These are phyloP conservation scores for Herminia tarsipennalis DNA, from an alignment of 2,888 invertebrate genomes.

Conservation along the genomic window DNA sequence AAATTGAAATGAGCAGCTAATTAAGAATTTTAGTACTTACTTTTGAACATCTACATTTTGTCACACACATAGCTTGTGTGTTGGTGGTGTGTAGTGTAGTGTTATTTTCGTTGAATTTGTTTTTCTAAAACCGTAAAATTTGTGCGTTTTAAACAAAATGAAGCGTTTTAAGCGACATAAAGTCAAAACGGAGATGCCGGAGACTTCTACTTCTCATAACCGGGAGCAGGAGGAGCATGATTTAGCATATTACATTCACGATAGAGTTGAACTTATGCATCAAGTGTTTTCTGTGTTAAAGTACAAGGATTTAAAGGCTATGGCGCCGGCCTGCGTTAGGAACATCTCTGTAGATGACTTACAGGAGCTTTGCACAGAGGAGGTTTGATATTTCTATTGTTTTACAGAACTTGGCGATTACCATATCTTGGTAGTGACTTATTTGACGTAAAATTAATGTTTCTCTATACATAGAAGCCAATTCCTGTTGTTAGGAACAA, in stretches of 20 bases:
- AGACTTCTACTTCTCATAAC: constrained; percentile 50
- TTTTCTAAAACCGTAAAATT: too few species aligned
- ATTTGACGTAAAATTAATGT: too few species aligned
- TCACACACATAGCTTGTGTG: neutral
- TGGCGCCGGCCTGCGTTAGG: constrained; percentile 83
- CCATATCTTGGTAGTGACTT: too few species aligned
- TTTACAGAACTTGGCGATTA: too few species aligned
- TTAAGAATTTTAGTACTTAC: neutral
- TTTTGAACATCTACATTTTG: neutral
- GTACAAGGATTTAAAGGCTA: constrained; percentile 82
- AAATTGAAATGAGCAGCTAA: neutral
- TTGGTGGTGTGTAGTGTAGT: too few species aligned
- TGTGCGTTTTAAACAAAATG: constrained; percentile 22
- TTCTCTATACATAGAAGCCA: too few species aligned
- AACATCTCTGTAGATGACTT: constrained; percentile 79
- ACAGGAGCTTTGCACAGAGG: constrained; percentile 86
- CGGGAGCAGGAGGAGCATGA: constrained; percentile 72
- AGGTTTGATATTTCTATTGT: constrained; percentile 51
- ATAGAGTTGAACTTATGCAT: constrained; percentile 85
- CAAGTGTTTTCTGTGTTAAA: constrained; percentile 86
- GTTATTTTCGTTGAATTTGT: too few species aligned
- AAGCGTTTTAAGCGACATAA: constrained; percentile 51
- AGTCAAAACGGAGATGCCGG: constrained; percentile 66
- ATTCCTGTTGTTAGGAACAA: too few species aligned
- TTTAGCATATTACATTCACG: constrained; percentile 85